Conservation (phyloP, 2,888 invertebrate species). For the Netelia virgata region DNA sequence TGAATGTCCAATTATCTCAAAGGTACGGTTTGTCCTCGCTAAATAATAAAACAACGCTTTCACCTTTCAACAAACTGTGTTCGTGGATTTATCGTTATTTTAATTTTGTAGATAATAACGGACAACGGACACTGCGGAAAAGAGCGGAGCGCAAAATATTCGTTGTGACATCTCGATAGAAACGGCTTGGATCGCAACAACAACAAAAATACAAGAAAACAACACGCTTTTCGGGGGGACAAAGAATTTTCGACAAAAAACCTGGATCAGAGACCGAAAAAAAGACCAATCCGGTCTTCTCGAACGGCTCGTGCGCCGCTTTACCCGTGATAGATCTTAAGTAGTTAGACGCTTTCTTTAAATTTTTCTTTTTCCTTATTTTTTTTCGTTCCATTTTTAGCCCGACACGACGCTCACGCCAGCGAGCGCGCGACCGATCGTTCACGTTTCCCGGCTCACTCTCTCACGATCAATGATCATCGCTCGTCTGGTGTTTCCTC, state of each 20-base stretch:
- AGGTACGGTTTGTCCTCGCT: conserved; percentile 49
- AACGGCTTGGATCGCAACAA: conserved; percentile 18
- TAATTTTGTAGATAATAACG: conserved; percentile 50
- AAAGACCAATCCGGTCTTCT: conserved; percentile 13
- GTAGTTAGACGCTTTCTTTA: conserved; percentile 66
- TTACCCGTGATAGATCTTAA: conserved; percentile 68
- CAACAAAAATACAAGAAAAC: background rate
- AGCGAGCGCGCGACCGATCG: conserved; percentile 58
- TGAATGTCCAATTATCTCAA: conserved; percentile 70
- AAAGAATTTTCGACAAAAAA: background rate
- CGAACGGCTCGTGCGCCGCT: conserved; percentile 58
- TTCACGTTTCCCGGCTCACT: conserved; percentile 3
- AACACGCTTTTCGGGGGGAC: conserved; percentile 1
- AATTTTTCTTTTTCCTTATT: conserved; percentile 27
- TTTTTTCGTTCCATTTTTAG: conserved; percentile 50
- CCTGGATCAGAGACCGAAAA: conserved; percentile 10
- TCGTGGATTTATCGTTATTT: background rate
- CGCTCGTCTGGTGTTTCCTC: background rate
- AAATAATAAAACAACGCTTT: background rate
- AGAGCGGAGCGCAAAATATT: conserved; percentile 34
- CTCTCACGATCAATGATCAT: conserved; percentile 25
- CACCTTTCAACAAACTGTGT: conserved; percentile 4
- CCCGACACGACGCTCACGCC: conserved; percentile 62
- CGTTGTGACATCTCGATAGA: conserved; percentile 21
- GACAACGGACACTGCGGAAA: conserved; percentile 55